Conservation (phyloP, 2,888 invertebrate species). For the Volucella inanis region DNA sequence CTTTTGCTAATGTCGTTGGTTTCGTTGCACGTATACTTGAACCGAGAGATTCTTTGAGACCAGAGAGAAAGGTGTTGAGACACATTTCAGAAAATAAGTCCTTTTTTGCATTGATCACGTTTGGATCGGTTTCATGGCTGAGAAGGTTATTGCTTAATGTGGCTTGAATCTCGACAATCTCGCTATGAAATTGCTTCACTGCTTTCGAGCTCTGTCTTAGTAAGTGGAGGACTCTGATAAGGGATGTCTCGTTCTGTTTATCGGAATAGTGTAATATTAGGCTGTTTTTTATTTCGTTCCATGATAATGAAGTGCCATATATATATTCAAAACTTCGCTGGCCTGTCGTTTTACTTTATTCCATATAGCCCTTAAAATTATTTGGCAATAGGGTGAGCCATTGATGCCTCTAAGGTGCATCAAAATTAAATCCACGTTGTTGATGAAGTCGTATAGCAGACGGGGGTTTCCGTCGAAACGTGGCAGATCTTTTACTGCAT, state of each 20-base stretch:
- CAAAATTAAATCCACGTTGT: slow-evolving; percentile 17
- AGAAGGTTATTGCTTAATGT: too few relatives aligned
- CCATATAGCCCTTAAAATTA: slow-evolving; percentile 52
- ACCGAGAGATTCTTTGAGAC: too few relatives aligned
- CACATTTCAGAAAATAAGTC: too few relatives aligned
- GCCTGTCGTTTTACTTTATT: slow-evolving; percentile 52
- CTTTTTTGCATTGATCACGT: too few relatives aligned
- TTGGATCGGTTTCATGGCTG: too few relatives aligned
- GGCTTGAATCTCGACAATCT: slow-evolving; percentile 51
- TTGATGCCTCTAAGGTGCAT: not conserved
- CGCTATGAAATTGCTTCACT: slow-evolving; percentile 39
- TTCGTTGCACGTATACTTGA: too few relatives aligned
- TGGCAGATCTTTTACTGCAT: too few relatives aligned
- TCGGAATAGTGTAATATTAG: too few relatives aligned
- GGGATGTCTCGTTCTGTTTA: slow-evolving; percentile 33
- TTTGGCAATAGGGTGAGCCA: not conserved
- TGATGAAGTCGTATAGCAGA: too few relatives aligned
- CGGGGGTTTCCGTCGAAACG: too few relatives aligned
- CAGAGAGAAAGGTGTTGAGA: too few relatives aligned
- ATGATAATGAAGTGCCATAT: slow-evolving; percentile 32
- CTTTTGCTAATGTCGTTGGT: too few relatives aligned
- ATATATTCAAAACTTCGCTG: slow-evolving; percentile 50
- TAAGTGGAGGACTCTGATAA: slow-evolving; percentile 23
- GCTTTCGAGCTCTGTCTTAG: slow-evolving; percentile 12
- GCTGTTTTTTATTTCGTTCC: slow-evolving; percentile 15